A percentile compares a stretch with the other conserved stretches of the same genome.
Evolutionary conservation across 2,888 invertebrate genomes (phyloP).

Genomic region (Metacarcinus magister): DNA sequence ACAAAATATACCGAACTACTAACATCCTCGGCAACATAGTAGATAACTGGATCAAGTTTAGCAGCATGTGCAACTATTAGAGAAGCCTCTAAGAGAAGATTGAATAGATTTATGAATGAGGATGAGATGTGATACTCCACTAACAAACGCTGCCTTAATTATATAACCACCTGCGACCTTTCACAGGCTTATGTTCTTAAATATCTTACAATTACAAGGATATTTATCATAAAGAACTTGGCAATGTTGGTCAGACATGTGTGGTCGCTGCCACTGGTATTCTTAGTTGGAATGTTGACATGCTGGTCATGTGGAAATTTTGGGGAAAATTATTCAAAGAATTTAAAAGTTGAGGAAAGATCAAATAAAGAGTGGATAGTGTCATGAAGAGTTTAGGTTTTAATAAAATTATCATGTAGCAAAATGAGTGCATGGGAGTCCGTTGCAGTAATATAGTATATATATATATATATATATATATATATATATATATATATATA

Average conservation of each 20-base stretch:
- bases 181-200: not conserved
- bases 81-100: too few relatives aligned
- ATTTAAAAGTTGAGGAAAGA: too few relatives aligned
- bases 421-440: too few relatives aligned
- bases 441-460: too few relatives aligned
- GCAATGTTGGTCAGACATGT: not conserved
- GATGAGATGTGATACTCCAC: not conserved
- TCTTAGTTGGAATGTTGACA: not conserved
- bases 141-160: not conserved
- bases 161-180: not conserved
- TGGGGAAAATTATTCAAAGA: not conserved
- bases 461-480: too few relatives aligned
- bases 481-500: too few relatives aligned
- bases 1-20: too few relatives aligned
- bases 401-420: too few relatives aligned
- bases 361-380: too few relatives aligned
- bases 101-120: not conserved
- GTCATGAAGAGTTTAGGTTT: too few relatives aligned
- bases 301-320: not conserved
- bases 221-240: too few relatives aligned
- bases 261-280: not conserved
- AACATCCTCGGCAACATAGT: too few relatives aligned
- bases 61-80: not conserved
- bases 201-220: not conserved
- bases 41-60: not conserved